Evolutionary conservation across 1,140 invertebrate species (phyloP), one percentile per base, ranked within the genome.

Genomic region (Dreissena polymorpha): DNA sequence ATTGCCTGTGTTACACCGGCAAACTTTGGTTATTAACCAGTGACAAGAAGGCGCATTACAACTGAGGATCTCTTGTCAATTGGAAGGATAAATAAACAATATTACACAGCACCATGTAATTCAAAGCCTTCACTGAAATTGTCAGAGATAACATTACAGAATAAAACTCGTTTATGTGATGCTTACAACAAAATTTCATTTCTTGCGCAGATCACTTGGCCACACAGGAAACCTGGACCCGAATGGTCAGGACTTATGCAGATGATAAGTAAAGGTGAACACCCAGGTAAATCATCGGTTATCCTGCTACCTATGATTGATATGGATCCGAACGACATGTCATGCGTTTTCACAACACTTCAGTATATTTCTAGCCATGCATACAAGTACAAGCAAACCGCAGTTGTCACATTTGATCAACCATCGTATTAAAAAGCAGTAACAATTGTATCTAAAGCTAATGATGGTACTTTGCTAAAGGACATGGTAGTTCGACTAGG

Each of bases 241-340:
- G 21, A 39, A 12, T 83, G 83, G 84, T 51, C 50, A 18, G 80
- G 79, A 10, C 64, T 79, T 16, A 83, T 87, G 84, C 85, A 86
- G 39, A 73, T 65, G 14, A 49, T 86, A 14, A 14, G 39, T 12
- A 72, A 71, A 29, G 84, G 81, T 10, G 25, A 81, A n/a, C 80
- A 86, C 68, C 87, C 85, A 55, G 78, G 85, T 21, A 75, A 83
- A 73, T 89, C 74, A 68, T 74, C 83, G 50, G 70, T 90, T 39
- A 49, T 70, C 7, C 80, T 90, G 75, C 68, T 90, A 63, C 89
- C 88, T 23, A 89, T 90, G 68, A 86, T 90, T 65, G 88, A 90
- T 67, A 70, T 89, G 81, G 72, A 90, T 83, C 87, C 86, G 49
- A 77, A 73, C 57, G 86, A 90, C 72, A 79, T 85, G 50, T 69